Percentiles rank a stretch among this genome's conserved stretches.
phyloP scores from a whole-genome alignment of 2,797 vertebrate species.

The Xiphorhynchus erythropygius region DNA sequence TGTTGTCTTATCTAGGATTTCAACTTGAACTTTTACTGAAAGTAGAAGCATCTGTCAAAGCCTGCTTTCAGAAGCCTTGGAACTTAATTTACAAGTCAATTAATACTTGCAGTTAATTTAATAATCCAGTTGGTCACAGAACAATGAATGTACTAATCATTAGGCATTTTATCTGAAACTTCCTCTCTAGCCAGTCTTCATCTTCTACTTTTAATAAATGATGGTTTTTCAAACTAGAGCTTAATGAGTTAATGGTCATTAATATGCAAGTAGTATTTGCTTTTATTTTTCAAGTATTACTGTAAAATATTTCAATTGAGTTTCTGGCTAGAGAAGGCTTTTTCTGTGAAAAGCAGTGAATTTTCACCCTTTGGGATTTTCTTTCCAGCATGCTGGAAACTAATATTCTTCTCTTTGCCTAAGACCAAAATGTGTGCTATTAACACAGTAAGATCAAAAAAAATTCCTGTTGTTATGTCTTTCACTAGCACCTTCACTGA shows the following conservation, averaged over 20 bases:
- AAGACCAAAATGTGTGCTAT: conserved; percentile 10
- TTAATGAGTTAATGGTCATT: not conserved
- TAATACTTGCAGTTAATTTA: not conserved
- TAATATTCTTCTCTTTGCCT: not conserved
- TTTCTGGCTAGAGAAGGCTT: not conserved
- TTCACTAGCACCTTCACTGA: not conserved
- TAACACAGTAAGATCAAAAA: conserved; percentile 5
- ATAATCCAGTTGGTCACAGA: not conserved
- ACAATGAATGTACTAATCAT: not conserved
- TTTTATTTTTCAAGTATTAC: not conserved
- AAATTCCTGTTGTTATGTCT: not conserved
- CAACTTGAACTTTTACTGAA: not conserved
- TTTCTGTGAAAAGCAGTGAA: not conserved
- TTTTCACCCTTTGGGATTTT: not conserved
- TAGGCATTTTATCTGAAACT: not conserved
- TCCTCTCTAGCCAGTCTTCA: not conserved
- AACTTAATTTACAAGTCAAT: not conserved
- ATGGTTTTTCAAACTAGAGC: not conserved
- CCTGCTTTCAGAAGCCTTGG: not conserved
- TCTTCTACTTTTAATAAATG: not conserved
- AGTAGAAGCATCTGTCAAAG: not conserved
- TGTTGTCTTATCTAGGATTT: not conserved
- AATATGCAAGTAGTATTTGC: not conserved
- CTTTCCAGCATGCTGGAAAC: not conserved
- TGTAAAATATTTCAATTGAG: not conserved